Percentiles rank a stretch among this genome's conserved stretches.
Conservation (phyloP, 2,113 vertebrate species). For the Engystomops pustulosus region DNA sequence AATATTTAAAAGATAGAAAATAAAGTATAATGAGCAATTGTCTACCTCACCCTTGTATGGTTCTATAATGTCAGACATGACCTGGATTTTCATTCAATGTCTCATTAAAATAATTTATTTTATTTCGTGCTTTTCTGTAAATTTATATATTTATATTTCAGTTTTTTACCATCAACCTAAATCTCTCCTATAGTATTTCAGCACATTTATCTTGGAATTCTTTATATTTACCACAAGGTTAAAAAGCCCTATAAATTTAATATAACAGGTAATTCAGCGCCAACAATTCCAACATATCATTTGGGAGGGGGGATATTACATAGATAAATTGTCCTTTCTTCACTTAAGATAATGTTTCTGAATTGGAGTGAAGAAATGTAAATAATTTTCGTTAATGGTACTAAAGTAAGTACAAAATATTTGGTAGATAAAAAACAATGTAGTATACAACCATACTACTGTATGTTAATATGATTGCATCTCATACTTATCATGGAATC, state of each 20-base stretch:
- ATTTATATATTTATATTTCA: background rate
- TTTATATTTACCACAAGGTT: background rate
- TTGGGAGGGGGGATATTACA: background rate
- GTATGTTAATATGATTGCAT: too few relatives aligned
- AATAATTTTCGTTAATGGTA: background rate
- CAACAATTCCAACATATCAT: slow-evolving; percentile 1
- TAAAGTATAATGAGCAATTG: background rate
- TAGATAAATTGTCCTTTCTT: background rate
- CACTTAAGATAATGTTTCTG: background rate
- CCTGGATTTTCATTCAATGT: background rate
- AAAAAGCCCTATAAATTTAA: slow-evolving; percentile 7
- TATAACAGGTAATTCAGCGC: slow-evolving; percentile 15
- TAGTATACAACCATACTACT: background rate
- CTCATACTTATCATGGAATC: too few relatives aligned
- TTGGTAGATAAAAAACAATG: background rate
- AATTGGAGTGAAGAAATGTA: background rate
- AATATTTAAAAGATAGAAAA: background rate
- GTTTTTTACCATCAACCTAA: slow-evolving; percentile 21
- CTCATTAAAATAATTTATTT: background rate
- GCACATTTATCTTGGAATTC: slow-evolving; percentile 16
- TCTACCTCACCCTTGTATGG: background rate
- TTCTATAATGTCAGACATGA: background rate
- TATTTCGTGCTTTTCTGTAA: background rate
- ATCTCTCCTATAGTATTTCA: slow-evolving; percentile 21
- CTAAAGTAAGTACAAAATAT: background rate